These are phyloP conservation scores for Sweltsa coloradensis DNA, from an alignment of 1,140 invertebrate genomes.

Conservation along the genomic window DNA sequence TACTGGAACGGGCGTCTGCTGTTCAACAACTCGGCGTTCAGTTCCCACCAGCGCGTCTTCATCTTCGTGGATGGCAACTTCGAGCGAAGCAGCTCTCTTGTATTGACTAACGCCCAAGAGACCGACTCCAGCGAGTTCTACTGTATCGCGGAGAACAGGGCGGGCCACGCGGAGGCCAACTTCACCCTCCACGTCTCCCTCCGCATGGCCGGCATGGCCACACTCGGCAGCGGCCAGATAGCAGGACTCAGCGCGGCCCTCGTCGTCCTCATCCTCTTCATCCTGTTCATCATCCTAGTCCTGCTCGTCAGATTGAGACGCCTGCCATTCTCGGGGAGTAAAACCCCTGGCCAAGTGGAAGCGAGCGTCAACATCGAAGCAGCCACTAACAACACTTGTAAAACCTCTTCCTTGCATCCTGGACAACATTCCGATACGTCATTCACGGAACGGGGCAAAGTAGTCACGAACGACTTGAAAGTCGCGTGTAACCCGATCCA, in stretches of 20 bases:
- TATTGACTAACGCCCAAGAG: constrained; percentile 77
- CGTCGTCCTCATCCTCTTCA: constrained; percentile 62
- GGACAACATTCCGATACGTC: neutral
- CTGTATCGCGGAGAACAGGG: constrained; percentile 82
- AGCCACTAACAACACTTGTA: neutral
- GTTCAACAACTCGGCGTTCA: constrained; percentile 65
- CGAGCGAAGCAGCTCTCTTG: constrained; percentile 59
- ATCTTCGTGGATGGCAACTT: constrained; percentile 64
- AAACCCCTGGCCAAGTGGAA: constrained; percentile 57
- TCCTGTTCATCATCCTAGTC: constrained; percentile 58
- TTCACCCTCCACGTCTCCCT: constrained; percentile 75
- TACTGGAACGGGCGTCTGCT: constrained; percentile 72
- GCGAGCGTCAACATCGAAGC: constrained; percentile 13
- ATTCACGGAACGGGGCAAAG: neutral
- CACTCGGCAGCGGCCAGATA: constrained; percentile 70
- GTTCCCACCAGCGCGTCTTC: constrained; percentile 64
- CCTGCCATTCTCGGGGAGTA: constrained; percentile 55
- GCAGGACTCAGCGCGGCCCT: constrained; percentile 72
- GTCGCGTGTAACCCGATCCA: constrained; percentile 48
- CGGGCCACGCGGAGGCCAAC: constrained; percentile 83
- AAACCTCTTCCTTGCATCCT: neutral
- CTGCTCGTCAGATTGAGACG: constrained; percentile 55
- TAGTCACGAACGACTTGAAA: constrained; percentile 32
- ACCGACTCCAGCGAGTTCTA: constrained; percentile 81
- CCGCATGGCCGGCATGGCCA: constrained; percentile 60